Evolutionary conservation across 2,797 vertebrate genomes (phyloP), one percentile per base, ranked within the genome.

Genomic region (Sardinella longiceps): DNA sequence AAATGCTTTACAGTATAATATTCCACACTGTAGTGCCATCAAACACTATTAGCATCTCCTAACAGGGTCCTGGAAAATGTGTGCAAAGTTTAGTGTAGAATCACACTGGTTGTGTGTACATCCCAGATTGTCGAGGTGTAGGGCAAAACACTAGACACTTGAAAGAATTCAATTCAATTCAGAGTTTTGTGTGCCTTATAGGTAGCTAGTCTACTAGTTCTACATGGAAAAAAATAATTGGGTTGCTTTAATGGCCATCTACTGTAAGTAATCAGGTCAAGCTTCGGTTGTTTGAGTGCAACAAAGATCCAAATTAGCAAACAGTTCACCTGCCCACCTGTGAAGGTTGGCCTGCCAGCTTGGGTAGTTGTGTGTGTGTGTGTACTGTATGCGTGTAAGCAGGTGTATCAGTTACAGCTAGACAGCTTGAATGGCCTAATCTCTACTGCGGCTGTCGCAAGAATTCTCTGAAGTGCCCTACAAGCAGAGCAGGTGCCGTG

Each of bases 391-490:
- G 28, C 5, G 60, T 28, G 60, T 66, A 12, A 77, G 37, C 70
- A 77, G 70, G 70, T 77, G 70, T 43, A 77, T 77, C 70, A 20
- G 70, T 77, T 77, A 43, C 66, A 14, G 60, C 63, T 23, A 39
- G 70, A 77, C 70, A 77, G 70, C 70, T 77, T 77, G 70, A 43
- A 77, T 43, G 70, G 70, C 70, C 70, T 77, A 77, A 77, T 77
- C 70, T 77, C 18, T 39, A 5, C 33, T 39, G 18, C 33, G 20
- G 70, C 70, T 77, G 37, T 77, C 37, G 20, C 70, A 77, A 43
- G 33, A 43, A 77, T 77, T 77, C 70, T 23, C 6, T 43, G 70
- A 77, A 77, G 33, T 23, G 18, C 20, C 20, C 20, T 23, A 37
- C 37, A 37, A 14, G 33, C 66, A 39, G 70, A 14, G 33, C 66